Conservation (phyloP, 2,888 invertebrate species). For the Chaetoderma sp. region DNA sequence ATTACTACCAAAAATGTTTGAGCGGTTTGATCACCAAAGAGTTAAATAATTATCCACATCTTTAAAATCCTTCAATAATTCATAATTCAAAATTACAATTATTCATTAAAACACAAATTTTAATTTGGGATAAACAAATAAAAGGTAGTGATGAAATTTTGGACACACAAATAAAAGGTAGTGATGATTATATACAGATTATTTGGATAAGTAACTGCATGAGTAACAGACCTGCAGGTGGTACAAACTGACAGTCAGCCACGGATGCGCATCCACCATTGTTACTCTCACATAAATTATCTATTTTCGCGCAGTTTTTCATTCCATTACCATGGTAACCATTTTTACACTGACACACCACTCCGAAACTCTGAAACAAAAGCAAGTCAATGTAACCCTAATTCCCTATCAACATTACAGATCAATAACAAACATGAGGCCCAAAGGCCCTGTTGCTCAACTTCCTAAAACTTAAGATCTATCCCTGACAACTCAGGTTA, state of each 20-base stretch:
- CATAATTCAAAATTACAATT: too few species aligned
- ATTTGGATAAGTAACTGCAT: not conserved
- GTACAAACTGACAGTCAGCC: slow-evolving; percentile 1
- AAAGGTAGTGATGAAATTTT: too few species aligned
- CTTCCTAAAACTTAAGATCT: too few species aligned
- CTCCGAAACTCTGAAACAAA: not conserved
- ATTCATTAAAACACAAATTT: too few species aligned
- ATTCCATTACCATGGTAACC: slow-evolving; percentile 42
- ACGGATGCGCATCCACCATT: slow-evolving; percentile 10
- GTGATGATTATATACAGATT: too few species aligned
- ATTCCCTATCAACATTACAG: not conserved
- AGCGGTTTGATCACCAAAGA: too few species aligned
- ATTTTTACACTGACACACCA: slow-evolving; percentile 34
- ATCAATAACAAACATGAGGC: not conserved
- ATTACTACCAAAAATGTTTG: too few species aligned
- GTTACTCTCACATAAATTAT: slow-evolving; percentile 1
- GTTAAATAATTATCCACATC: too few species aligned
- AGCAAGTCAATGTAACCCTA: not conserved
- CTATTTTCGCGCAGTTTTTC: not conserved
- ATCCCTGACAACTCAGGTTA: too few species aligned
- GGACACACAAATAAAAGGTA: too few species aligned
- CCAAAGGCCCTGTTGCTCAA: not conserved
- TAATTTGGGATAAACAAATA: too few species aligned
- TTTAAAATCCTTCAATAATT: too few species aligned
- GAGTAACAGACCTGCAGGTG: slow-evolving; percentile 7